Conservation (phyloP, 2,113 vertebrate species). For the Grammomys dolichurus region DNA sequence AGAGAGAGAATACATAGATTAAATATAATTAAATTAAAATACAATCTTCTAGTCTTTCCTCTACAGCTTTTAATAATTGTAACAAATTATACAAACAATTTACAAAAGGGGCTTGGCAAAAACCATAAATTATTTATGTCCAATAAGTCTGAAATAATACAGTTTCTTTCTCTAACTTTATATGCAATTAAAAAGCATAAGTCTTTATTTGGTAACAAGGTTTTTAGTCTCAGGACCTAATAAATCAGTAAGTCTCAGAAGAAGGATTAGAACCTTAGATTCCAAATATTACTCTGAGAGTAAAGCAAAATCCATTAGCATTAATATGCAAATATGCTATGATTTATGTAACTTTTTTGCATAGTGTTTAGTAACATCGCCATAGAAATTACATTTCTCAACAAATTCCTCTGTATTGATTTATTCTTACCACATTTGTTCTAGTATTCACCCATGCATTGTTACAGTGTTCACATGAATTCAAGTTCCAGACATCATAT, state of each 20-base stretch:
- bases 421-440: background rate
- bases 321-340: background rate
- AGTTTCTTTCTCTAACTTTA: background rate
- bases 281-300: background rate
- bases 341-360: background rate
- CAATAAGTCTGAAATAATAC: background rate
- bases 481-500: background rate
- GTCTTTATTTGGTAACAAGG: constrained; percentile 4
- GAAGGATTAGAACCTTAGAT: background rate
- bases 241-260: background rate
- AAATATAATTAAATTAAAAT: background rate
- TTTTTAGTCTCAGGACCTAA: background rate
- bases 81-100: constrained; percentile 16
- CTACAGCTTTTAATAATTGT: background rate
- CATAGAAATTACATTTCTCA: background rate
- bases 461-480: background rate
- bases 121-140: background rate
- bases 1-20: background rate
- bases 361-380: background rate
- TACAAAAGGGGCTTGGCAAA: background rate
- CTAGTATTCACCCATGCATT: background rate
- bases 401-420: background rate
- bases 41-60: background rate
- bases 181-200: background rate
- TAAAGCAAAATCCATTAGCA: background rate